Evolutionary conservation across 2,888 invertebrate genomes (phyloP).

Genomic region (Ypsolopha sequella): DNA sequence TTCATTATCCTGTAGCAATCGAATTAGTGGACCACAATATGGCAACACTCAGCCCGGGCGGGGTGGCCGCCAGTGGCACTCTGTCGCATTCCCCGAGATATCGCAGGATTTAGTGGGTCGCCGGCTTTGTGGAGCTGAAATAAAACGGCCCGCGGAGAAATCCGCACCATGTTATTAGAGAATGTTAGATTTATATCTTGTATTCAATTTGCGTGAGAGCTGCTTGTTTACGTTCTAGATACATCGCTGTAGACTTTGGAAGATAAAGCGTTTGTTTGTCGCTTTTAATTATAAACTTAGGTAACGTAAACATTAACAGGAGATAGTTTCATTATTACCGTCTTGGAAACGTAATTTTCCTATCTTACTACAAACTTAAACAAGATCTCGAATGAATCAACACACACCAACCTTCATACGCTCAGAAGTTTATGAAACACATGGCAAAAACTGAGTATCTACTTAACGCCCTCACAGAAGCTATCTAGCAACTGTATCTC

Average conservation of each 20-base stretch:
- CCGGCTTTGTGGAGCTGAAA: conserved; percentile 58
- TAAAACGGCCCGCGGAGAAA: conserved; percentile 63
- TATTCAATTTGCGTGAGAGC: conserved; percentile 63
- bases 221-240: conserved; percentile 35
- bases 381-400: no score
- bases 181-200: conserved; percentile 60
- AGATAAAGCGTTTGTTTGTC: conserved; percentile 26
- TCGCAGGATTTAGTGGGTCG: conserved; percentile 60
- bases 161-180: conserved; percentile 59
- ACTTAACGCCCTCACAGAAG: no score
- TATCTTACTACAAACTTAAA: no score
- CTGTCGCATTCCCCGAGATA: conserved; percentile 34
- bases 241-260: conserved; percentile 9
- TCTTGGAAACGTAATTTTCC: no score
- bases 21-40: no score
- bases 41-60: conserved; percentile 8
- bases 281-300: conserved; percentile 6
- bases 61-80: conserved; percentile 11
- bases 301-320: background rate
- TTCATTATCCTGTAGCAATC: no score
- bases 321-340: no score
- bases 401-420: no score
- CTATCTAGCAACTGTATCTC: no score
- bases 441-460: no score
- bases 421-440: no score